Evolutionary conservation across 2,113 vertebrate species (phyloP), one percentile per base, ranked within the genome.

Genomic region (Platysternon megacephalum): DNA sequence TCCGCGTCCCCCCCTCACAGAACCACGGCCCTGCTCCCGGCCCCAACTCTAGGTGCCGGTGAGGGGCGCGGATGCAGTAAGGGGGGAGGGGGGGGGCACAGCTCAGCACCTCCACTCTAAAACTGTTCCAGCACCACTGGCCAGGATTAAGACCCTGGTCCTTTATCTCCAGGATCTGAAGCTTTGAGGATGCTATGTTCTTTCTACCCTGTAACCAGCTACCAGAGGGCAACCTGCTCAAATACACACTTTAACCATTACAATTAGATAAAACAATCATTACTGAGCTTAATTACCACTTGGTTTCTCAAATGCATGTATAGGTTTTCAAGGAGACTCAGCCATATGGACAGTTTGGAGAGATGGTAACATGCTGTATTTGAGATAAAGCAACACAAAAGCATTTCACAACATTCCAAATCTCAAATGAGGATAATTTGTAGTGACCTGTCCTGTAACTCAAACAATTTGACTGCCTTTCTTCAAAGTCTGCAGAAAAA

Each of bases 301-400:
- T 88, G n/a, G 65, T 88, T 91, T 91, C 79, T 91, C 79, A 88
- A 84, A 76, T 82, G 65, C 24, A 94, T 14, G 42, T 11, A 42
- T 22, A 84, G n/a, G 48, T 32, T 87, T 32, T n/a, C 82, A 89
- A 39, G 53, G 21, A 90, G 52, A 58, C n/a, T 76, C 92, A 88
- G 85, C 12, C 78, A 65, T 76, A 87, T 22, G 90, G 17, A 89
- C 44, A 82, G 89, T 61, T 52, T 74, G 48, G 35, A 52, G 65
- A 84, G 46, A 46, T 1, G 2, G 44, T 24, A 85, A 65, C 3
- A 79, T 2, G 81, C 5, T n/a, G 58, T 72, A 56, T 85, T 87
- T 93, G 48, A 92, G 87, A 89, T 83, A 82, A 5, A 93, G 87
- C 91, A 82, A 32, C 84, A 87, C 12, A 93, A 95, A 72, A 94